Evolutionary conservation across 2,888 invertebrate species (phyloP).

Genomic region (Scaeva pyrastri): DNA sequence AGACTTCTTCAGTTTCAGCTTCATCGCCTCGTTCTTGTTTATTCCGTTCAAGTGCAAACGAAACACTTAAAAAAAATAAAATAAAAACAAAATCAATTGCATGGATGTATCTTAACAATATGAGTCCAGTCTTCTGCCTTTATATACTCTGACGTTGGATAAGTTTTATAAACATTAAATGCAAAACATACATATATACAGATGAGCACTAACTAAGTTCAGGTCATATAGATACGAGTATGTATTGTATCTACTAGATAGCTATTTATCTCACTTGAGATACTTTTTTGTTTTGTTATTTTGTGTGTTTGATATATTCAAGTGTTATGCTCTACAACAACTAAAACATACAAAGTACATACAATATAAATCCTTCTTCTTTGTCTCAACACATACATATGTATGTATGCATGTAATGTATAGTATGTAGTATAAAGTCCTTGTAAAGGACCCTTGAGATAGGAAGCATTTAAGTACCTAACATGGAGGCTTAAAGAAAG

Average conservation of each 20-base stretch:
- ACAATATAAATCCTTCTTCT: conserved; percentile 22
- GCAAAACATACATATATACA: conserved; percentile 10
- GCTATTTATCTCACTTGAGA: conserved; percentile 64
- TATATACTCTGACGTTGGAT: conserved; percentile 26
- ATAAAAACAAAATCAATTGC: conserved; percentile 50
- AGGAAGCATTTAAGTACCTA: conserved; percentile 55
- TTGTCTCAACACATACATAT: conserved; percentile 3
- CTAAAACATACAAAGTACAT: not conserved
- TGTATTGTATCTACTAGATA: conserved; percentile 10
- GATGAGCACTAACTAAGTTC: not conserved
- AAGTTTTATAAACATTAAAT: conserved; percentile 40
- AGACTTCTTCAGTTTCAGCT: conserved; percentile 18
- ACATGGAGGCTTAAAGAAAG: conserved; percentile 59
- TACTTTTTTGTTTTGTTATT: conserved; percentile 47
- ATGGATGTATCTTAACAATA: not conserved
- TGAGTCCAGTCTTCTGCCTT: not conserved
- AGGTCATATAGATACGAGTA: not conserved
- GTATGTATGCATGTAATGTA: too few species aligned
- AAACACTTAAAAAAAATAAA: conserved; percentile 8
- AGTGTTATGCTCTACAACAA: conserved; percentile 7
- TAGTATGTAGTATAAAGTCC: conserved; percentile 11
- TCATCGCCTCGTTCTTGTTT: not conserved
- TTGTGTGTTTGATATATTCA: conserved; percentile 14
- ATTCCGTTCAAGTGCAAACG: conserved; percentile 44
- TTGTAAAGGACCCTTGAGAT: conserved; percentile 58